Base-by-base conservation (phyloP, 2,888 invertebrate genomes). In the Campoletis raptor region DNA sequence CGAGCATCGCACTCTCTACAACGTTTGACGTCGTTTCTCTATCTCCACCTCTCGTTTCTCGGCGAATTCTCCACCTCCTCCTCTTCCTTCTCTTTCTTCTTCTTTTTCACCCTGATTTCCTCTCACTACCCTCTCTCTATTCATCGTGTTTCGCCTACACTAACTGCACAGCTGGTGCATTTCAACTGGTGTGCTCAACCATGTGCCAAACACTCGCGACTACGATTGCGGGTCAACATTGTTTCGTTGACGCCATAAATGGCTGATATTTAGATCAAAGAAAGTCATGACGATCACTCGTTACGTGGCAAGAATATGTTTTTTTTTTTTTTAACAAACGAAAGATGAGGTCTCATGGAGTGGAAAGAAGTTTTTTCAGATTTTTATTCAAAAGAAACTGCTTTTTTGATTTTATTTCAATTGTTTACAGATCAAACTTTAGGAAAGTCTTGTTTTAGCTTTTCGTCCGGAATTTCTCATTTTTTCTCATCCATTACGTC, bases 121-220 rank as follows among this genome's bases (percentile, higher is more conserved):
- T 40, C 40, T 24, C 15, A 12, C 45, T 15, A n/a, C 21, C 30
- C 40, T 52, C 67, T 24, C 30, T 12, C 40, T 64, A 54, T 42
- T 70, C 40, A 54, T 72, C 42, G 52, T 36, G 15, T 37, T 72
- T 81, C 54, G 66, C 73, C 64, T 42, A 48, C 72, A 40, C 36
- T 6, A 74, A 54, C 42, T 40, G n/a, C 73, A 81, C 81, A 81
- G 81, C 81, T 81, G 81, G 81, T 67, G 40, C 48, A 52, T 66
- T 40, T 18, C 24, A 37, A 21, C 61, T 18, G 36, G 45, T 36
- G 45, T 72, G 57, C n/a, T 66, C 67, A 52, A 40, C 42, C 57
- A 21, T 67, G 73, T 74, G 81, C 66, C 66, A 81, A 81, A 67
- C 37, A 30, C 42, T 48, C 73, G 45, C 52, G 70, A 57, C 52